Evolutionary conservation across 92 coral and sea anemone genomes (phyloP).

Genomic region (Hydrozoanthus gracilis): DNA sequence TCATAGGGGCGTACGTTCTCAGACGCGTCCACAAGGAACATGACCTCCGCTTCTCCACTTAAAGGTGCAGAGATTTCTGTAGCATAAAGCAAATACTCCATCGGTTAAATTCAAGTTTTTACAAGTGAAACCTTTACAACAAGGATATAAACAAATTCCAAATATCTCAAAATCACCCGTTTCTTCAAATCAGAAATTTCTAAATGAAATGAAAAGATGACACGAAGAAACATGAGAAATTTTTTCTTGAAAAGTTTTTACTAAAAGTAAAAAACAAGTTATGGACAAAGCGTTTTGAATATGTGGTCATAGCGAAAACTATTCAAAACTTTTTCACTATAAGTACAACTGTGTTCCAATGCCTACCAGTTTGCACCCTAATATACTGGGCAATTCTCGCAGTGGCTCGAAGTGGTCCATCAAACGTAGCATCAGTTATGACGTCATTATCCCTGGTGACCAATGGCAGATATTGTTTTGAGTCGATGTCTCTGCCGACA

Average conservation of each 20-base stretch:
- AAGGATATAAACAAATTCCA: too few relatives aligned
- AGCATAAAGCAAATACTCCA: background rate
- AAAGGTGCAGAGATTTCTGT: slow-evolving; percentile 30
- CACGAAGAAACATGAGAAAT: too few relatives aligned
- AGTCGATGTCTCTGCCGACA: slow-evolving; percentile 62
- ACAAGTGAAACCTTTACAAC: too few relatives aligned
- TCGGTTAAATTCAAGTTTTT: background rate
- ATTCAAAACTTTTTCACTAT: too few relatives aligned
- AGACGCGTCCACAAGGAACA: slow-evolving; percentile 89
- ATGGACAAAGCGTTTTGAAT: too few relatives aligned
- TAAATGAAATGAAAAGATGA: too few relatives aligned
- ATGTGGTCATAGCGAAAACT: too few relatives aligned
- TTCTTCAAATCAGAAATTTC: too few relatives aligned
- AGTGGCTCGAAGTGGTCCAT: slow-evolving; percentile 60
- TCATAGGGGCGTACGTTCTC: slow-evolving; percentile 65
- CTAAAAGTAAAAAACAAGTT: too few relatives aligned
- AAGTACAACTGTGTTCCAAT: too few relatives aligned
- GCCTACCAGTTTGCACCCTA: slow-evolving; percentile 71
- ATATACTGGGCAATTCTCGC: slow-evolving; percentile 75
- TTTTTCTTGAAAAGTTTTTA: too few relatives aligned
- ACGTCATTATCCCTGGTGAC: slow-evolving; percentile 53
- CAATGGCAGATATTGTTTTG: slow-evolving; percentile 41
- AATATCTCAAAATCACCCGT: too few relatives aligned
- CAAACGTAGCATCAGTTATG: slow-evolving; percentile 64
- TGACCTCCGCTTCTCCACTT: slow-evolving; percentile 63